phyloP scores from a whole-genome alignment of 2,113 vertebrate genomes.

The Sterna hirundo region DNA sequence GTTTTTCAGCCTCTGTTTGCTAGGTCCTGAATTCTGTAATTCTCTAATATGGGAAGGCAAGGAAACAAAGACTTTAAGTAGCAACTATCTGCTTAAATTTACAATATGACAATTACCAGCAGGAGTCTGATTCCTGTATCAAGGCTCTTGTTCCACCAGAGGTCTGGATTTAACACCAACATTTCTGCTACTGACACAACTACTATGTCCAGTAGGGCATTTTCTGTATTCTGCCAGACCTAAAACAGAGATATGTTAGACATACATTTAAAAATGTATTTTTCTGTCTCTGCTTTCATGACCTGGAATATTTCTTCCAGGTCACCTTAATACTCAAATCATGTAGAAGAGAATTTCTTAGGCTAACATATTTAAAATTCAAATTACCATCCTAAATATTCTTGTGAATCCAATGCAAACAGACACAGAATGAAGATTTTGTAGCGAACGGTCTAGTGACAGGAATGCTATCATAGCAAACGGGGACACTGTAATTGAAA shows the following conservation, averaged over 20 bases:
- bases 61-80: not conserved
- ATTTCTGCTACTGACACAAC: slow-evolving; percentile 81
- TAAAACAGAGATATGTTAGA: slow-evolving; percentile 54
- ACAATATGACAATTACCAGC: slow-evolving; percentile 77
- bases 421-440: slow-evolving; percentile 81
- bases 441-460: slow-evolving; percentile 86
- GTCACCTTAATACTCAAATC: not conserved
- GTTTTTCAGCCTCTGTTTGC: not conserved
- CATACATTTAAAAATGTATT: not conserved
- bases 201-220: slow-evolving; percentile 87
- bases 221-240: slow-evolving; percentile 96
- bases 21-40: not conserved
- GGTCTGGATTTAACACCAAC: slow-evolving; percentile 64
- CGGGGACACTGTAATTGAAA: slow-evolving; percentile 86
- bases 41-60: not conserved
- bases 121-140: slow-evolving; percentile 90
- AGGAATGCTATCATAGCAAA: slow-evolving; percentile 95
- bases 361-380: slow-evolving; percentile 16
- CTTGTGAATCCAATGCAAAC: slow-evolving; percentile 91
- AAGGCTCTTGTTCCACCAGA: slow-evolving; percentile 84
- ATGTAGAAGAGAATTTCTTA: not conserved
- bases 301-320: slow-evolving; percentile 15
- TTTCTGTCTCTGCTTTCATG: not conserved
- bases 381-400: slow-evolving; percentile 92
- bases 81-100: not conserved